Base-by-base conservation (phyloP, 2,113 vertebrate genomes). In the Arvicanthis niloticus region DNA sequence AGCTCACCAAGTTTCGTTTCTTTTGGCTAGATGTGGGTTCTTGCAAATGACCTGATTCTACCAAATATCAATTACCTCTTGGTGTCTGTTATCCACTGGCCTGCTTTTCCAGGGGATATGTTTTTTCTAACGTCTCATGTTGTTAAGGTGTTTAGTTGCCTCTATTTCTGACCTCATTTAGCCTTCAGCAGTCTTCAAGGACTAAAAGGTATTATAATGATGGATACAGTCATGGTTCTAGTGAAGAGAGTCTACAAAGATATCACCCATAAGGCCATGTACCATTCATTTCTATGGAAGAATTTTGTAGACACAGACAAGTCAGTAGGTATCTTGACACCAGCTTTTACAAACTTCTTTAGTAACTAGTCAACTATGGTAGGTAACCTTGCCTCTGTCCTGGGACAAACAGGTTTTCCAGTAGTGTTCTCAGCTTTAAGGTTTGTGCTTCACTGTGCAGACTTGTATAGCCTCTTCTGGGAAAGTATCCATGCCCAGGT, bases 41-140 rank as follows among this genome's bases (percentile, higher is more conserved):
- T 95, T 95, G 45, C 89, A 81, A 81, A 94, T 97, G 92, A 97
- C 91, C 31, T 15, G 68, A 92, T 95, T 97, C 96, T 89, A 97
- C 37, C 94, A 97, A 96, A 72, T 97, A 97, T 94, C 92, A 40
- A 48, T 68, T 97, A 97, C 95, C 73, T 84, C 88, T 87, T 88
- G 93, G 95, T 97, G 73, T 96, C 95, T 86, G 88, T 94, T 97
- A 98, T 96, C 93, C 73, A 82, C 68, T 96, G 94, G 56, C 97
- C 96, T 89, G n/a, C 90, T 96, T 96, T 97, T 95, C 91, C 67
- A 78, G 70, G 34, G 95, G 56, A 26, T 21, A 78, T 62, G 42
- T 56, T 96, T 82, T 90, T 95, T 73, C 94, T 89, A 92, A 65
- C 91, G 91, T 97, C 95, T 98, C 90, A 53, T 70, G 93, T 97